Base-by-base conservation (phyloP, 2,888 invertebrate species). In the Apotomis betuletana region DNA sequence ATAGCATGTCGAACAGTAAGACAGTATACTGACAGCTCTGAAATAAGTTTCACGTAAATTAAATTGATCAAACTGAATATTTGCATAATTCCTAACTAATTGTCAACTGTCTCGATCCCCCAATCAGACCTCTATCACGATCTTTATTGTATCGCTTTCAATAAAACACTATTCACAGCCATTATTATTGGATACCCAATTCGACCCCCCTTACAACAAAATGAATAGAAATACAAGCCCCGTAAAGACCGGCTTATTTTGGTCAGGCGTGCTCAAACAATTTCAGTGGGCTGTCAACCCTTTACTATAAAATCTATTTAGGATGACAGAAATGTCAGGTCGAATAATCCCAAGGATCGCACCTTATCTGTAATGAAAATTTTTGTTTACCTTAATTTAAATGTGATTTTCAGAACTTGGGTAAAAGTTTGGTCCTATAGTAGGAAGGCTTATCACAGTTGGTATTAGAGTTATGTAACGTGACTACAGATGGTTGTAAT, bases 111-210 rank as follows among this genome's bases (percentile, higher is more conserved):
- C 61, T 58, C 71, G 61, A 58, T 71, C 41, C 41, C 13, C 13
- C 51, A 62, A 71, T 71, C 67, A 67, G 52, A 72, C 67, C 57
- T 67, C 15, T 70, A 60, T 55, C 46, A 54, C 12, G 44, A 67
- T 27, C 71, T 67, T 62, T 71, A 70, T 58, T 62, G 62, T 67
- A 67, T 72, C 62, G 67, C 44, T 62, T 67, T 63, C 57, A 63
- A 72, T 72, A 72, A 63, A 55, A 67, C 55, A 63, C 57, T 57
- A 70, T 55, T 58, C 9, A 12, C 4, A 44, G 9, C 67, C 67
- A 63, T 62, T 62, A 46, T 67, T 63, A 44, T 15, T 13, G 4
- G 58, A 62, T 51, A 61, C 62, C 54, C 67, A 61, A 36, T 27
- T 15, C 15, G 13, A n/a, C 4, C 55, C 54, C 5, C 12, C 2